phyloP scores from a whole-genome alignment of 2,113 vertebrate genomes.

The Sapajus apella region DNA sequence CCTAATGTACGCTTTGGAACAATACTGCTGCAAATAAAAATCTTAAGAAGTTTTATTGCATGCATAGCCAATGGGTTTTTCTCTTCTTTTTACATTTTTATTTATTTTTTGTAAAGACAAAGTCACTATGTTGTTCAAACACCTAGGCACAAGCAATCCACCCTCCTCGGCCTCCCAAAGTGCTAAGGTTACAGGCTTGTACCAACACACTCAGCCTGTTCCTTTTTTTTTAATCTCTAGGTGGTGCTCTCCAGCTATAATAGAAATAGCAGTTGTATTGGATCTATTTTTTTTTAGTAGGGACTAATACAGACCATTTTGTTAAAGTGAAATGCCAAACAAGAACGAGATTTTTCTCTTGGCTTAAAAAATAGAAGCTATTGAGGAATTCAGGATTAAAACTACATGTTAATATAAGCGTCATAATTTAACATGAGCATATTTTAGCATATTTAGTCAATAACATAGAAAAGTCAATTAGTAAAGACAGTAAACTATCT shows the following conservation, averaged over 20 bases:
- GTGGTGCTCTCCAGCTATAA: constrained; percentile 83
- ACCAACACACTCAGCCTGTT: no score
- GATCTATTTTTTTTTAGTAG: neutral
- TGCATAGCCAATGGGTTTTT: neutral
- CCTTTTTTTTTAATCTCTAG: constrained; percentile 80
- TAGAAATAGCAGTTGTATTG: constrained; percentile 58
- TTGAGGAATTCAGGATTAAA: constrained; percentile 45
- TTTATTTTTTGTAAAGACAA: no score
- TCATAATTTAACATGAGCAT: constrained; percentile 25
- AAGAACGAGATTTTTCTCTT: constrained; percentile 17
- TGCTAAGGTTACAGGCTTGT: no score
- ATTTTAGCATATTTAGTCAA: constrained; percentile 36
- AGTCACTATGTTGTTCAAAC: no score
- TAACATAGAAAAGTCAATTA: constrained; percentile 2
- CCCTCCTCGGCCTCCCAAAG: no score
- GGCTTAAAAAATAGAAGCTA: neutral
- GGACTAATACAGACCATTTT: constrained; percentile 20
- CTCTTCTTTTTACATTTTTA: neutral
- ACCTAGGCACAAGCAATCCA: no score
- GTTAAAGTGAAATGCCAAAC: constrained; percentile 33
- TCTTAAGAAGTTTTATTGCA: neutral
- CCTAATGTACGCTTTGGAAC: constrained; percentile 14
- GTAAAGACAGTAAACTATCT: neutral
- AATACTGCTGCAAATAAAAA: constrained; percentile 41
- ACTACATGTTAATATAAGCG: constrained; percentile 17